These are phyloP conservation scores for Mormyrus lacerda DNA, from an alignment of 2,113 vertebrate genomes.

Conservation along the genomic window DNA sequence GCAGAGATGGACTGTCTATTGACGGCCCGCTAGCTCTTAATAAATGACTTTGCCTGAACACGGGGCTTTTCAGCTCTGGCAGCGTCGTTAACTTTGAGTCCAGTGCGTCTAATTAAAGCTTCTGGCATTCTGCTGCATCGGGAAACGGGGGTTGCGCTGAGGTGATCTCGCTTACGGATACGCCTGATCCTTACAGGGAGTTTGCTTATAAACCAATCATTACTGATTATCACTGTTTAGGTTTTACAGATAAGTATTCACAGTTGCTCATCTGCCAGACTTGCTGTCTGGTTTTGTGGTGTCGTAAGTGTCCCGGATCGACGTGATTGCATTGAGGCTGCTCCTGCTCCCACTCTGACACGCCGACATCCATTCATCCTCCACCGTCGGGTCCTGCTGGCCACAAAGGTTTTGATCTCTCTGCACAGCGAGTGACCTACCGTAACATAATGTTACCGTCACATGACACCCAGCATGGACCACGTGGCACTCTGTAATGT, in stretches of 20 bases:
- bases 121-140: slow-evolving; percentile 37
- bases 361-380: not conserved
- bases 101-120: slow-evolving; percentile 48
- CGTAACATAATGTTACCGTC: slow-evolving; percentile 51
- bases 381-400: not conserved
- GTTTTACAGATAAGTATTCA: not conserved
- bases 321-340: not conserved
- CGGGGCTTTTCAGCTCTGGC: slow-evolving; percentile 49
- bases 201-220: not conserved
- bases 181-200: not conserved
- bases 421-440: slow-evolving; percentile 56
- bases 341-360: not conserved
- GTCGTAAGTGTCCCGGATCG: not conserved
- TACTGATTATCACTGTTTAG: not conserved
- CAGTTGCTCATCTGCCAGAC: not conserved
- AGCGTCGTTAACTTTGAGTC: slow-evolving; percentile 32
- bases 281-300: not conserved
- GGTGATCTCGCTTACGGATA: too few relatives aligned
- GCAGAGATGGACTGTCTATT: slow-evolving; percentile 67
- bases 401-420: not conserved
- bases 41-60: slow-evolving; percentile 66
- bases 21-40: slow-evolving; percentile 63
- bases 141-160: slow-evolving; percentile 24
- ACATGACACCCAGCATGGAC: slow-evolving; percentile 35
- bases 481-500: slow-evolving; percentile 46